Evolutionary conservation across 1,140 invertebrate species (phyloP).

Genomic region (Hyles vespertilio): DNA sequence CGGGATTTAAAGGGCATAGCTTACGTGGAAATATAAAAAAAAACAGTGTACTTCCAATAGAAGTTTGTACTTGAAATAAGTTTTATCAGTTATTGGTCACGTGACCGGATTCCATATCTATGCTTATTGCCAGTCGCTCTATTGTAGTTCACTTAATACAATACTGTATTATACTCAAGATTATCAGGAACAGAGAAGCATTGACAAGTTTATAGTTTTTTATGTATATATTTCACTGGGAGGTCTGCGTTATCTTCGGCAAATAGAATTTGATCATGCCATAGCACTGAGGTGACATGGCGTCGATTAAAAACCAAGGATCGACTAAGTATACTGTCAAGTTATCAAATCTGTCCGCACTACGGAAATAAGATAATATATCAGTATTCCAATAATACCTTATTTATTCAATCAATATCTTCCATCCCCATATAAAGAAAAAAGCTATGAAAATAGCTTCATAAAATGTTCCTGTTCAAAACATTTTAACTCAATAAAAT

Average conservation of each 20-base stretch:
- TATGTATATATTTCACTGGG: not conserved
- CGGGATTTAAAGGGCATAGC: slow-evolving; percentile 72
- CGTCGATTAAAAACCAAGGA: too few relatives aligned
- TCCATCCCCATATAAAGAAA: not conserved
- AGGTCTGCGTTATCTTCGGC: not conserved
- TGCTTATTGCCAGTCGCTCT: slow-evolving; percentile 19
- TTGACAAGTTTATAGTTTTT: not conserved
- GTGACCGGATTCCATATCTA: slow-evolving; percentile 30
- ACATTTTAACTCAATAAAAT: slow-evolving; percentile 3
- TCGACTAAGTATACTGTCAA: too few relatives aligned
- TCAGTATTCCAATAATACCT: too few relatives aligned
- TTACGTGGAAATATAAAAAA: slow-evolving; percentile 66
- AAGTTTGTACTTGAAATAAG: slow-evolving; percentile 43
- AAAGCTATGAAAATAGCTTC: not conserved
- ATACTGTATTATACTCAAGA: too few relatives aligned
- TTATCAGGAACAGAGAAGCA: not conserved
- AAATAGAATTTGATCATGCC: too few relatives aligned
- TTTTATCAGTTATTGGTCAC: slow-evolving; percentile 55
- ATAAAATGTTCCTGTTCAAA: not conserved
- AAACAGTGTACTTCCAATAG: slow-evolving; percentile 65
- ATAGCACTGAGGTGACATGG: too few relatives aligned
- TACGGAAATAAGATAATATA: too few relatives aligned
- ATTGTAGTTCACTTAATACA: not conserved
- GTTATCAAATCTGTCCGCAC: too few relatives aligned
- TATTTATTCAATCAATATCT: too few relatives aligned